A percentile compares a stretch with the other conserved stretches of the same genome.
phyloP scores from a whole-genome alignment of 2,888 invertebrate genomes.

The Drosophila emarginata region DNA sequence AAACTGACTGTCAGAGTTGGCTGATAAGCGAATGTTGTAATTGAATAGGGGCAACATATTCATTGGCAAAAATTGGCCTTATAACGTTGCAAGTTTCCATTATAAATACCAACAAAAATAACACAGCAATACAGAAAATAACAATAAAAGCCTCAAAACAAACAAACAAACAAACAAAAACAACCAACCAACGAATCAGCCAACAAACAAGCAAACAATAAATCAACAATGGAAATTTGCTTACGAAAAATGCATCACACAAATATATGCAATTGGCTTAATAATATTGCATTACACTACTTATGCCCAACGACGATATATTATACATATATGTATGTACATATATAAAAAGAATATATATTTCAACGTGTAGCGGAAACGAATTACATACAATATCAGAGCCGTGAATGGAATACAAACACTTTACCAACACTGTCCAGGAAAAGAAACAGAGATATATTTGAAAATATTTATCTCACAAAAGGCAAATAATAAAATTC shows the following conservation, averaged over 20 bases:
- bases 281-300: constrained; percentile 53
- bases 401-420: background rate
- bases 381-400: constrained; percentile 9
- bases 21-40: constrained; percentile 60
- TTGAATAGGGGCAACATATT: constrained; percentile 48
- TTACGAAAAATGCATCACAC: constrained; percentile 60
- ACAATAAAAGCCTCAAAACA: constrained; percentile 26
- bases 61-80: constrained; percentile 50
- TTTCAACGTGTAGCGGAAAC: constrained; percentile 40
- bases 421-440: too few species aligned
- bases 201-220: constrained; percentile 49
- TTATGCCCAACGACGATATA: background rate
- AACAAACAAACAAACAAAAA: constrained; percentile 18
- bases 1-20: background rate
- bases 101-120: constrained; percentile 19
- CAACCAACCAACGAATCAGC: constrained; percentile 18
- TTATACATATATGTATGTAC: too few species aligned
- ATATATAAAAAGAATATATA: constrained; percentile 30
- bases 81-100: constrained; percentile 7
- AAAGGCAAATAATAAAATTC: too few species aligned
- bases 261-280: constrained; percentile 55
- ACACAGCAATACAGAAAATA: constrained; percentile 8
- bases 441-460: too few species aligned
- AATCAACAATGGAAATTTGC: constrained; percentile 63
- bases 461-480: too few species aligned